phyloP scores from a whole-genome alignment of 1,140 invertebrate genomes.

The Trachelipus rathkii region DNA sequence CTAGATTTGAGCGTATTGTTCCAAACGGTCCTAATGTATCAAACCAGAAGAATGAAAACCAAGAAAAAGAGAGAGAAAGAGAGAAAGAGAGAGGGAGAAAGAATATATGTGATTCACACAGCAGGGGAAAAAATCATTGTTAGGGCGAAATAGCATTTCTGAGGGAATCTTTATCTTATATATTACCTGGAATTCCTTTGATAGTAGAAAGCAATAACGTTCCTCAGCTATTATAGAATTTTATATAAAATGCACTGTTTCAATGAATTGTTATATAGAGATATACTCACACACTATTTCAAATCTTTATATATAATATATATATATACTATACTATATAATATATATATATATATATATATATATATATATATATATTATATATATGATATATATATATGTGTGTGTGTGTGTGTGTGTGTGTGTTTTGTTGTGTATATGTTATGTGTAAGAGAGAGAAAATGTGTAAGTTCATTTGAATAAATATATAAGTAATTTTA shows the following conservation, averaged over 20 bases:
- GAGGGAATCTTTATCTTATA: constrained; percentile 5
- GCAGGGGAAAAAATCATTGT: neutral
- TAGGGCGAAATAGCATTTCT: neutral
- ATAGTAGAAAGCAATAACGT: neutral
- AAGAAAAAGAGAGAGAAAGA: too few species aligned
- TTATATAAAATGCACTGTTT: too few species aligned
- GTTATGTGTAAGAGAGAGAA: too few species aligned
- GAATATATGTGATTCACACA: neutral
- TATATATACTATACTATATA: constrained; percentile 15
- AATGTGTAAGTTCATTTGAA: too few species aligned
- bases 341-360: constrained; percentile 15
- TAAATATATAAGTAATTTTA: too few species aligned
- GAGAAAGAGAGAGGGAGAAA: neutral
- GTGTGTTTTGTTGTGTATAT: too few species aligned
- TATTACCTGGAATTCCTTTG: constrained; percentile 7
- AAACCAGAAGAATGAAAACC: neutral
- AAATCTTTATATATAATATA: neutral
- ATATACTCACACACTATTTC: neutral
- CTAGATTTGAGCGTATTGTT: neutral
- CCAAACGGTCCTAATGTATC: neutral
- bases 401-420: too few species aligned
- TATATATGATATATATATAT: neutral
- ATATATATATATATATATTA: constrained; percentile 15
- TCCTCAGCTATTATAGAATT: too few species aligned
- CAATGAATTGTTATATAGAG: neutral